phyloP scores from a whole-genome alignment of 2,888 invertebrate species.

The Campaea margaritaria region DNA sequence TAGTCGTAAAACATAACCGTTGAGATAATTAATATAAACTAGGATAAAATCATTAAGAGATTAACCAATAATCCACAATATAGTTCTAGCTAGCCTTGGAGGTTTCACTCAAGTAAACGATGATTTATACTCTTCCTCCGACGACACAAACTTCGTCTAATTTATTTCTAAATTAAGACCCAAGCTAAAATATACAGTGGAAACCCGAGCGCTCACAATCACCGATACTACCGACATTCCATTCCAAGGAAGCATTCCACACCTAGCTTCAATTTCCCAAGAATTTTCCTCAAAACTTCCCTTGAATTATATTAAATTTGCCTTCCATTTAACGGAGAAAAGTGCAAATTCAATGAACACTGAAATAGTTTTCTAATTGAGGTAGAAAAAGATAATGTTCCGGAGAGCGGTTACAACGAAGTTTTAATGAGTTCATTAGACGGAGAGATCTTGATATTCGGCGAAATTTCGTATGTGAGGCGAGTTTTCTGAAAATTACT shows the following conservation, averaged over 20 bases:
- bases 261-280: slow-evolving; percentile 27
- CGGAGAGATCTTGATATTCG: slow-evolving; percentile 27
- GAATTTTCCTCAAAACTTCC: slow-evolving; percentile 36
- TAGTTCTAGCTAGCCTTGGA: no score
- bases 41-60: no score
- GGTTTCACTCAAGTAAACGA: neutral
- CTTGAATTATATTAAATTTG: slow-evolving; percentile 39
- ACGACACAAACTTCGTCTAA: slow-evolving; percentile 3
- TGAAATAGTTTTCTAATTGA: slow-evolving; percentile 33
- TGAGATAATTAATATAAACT: no score
- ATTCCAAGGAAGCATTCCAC: slow-evolving; percentile 31
- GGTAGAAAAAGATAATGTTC: slow-evolving; percentile 29
- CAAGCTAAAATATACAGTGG: slow-evolving; percentile 17
- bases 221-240: slow-evolving; percentile 36
- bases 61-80: no score
- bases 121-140: slow-evolving; percentile 4
- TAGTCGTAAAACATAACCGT: no score
- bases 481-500: neutral
- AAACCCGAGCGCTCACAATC: slow-evolving; percentile 20
- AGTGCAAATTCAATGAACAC: slow-evolving; percentile 33
- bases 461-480: slow-evolving; percentile 3
- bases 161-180: slow-evolving; percentile 24
- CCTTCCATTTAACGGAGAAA: slow-evolving; percentile 30
- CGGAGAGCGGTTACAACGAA: slow-evolving; percentile 16
- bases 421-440: slow-evolving; percentile 32